Evolutionary conservation across 1,140 invertebrate species (phyloP).

Genomic region (Drosophila ironensis): DNA sequence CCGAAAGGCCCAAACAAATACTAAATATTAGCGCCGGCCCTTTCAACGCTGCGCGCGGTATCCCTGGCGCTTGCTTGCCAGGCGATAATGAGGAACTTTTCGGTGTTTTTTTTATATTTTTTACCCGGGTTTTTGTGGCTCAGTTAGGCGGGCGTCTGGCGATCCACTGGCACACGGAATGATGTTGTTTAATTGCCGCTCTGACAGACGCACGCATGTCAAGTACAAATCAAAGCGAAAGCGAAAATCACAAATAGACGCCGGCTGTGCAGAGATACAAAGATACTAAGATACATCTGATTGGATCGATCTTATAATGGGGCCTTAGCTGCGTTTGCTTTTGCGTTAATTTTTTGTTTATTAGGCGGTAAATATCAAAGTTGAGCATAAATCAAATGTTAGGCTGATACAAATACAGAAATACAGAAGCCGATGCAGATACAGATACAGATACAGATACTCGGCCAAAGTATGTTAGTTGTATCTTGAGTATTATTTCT

Average conservation of each 20-base stretch:
- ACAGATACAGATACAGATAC: conserved; percentile 30
- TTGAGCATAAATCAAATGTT: conserved; percentile 76
- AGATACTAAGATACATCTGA: conserved; percentile 39
- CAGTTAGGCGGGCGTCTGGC: not conserved
- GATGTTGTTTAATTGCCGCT: conserved; percentile 74
- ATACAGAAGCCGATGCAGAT: conserved; percentile 10
- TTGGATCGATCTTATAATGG: conserved; percentile 47
- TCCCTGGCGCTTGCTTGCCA: not conserved
- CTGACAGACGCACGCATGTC: conserved; percentile 76
- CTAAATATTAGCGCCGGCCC: conserved; percentile 70
- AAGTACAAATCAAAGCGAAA: conserved; percentile 74
- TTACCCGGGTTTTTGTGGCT: no score
- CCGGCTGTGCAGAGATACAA: conserved; percentile 31
- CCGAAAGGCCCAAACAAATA: conserved; percentile 63
- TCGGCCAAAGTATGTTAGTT: conserved; percentile 19
- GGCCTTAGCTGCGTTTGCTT: conserved; percentile 55
- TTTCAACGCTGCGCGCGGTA: conserved; percentile 51
- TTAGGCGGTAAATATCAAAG: conserved; percentile 80
- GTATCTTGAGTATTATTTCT: conserved; percentile 56
- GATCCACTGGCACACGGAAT: conserved; percentile 36
- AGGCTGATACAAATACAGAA: conserved; percentile 51
- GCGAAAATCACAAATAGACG: conserved; percentile 63
- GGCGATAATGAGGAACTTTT: not conserved
- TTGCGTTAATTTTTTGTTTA: conserved; percentile 79
- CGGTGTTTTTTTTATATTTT: no score